Conservation (phyloP, 2,113 vertebrate genomes). For the Prochilodus magdalenae region DNA sequence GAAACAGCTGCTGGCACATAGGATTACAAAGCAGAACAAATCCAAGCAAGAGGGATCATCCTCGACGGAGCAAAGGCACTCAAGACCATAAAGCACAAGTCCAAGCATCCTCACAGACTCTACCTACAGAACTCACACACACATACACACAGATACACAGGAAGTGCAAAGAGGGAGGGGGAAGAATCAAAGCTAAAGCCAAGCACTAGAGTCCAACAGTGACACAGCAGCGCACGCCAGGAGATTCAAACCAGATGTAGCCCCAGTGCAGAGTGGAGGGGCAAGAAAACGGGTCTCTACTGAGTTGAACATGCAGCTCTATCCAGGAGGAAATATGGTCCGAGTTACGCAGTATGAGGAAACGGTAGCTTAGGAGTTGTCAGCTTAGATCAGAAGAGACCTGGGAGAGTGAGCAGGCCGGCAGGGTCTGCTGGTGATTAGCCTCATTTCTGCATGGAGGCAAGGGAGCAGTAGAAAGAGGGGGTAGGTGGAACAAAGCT, state of each 20-base stretch:
- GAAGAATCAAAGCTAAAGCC: conserved; percentile 65
- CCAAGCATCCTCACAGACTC: conserved; percentile 14
- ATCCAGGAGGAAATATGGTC: conserved; percentile 79
- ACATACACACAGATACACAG: conserved; percentile 47
- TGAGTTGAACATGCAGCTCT: conserved; percentile 63
- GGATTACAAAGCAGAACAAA: conserved; percentile 38
- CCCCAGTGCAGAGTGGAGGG: not conserved
- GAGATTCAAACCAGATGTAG: conserved; percentile 86
- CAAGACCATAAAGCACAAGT: conserved; percentile 47
- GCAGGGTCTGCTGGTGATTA: conserved; percentile 32
- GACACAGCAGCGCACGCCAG: conserved; percentile 77
- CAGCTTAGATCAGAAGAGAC: conserved; percentile 81
- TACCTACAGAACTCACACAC: conserved; percentile 39
- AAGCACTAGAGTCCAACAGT: conserved; percentile 72
- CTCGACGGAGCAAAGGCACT: conserved; percentile 39
- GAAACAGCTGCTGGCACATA: conserved; percentile 42
- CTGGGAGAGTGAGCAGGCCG: conserved; percentile 39
- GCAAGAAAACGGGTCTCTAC: conserved; percentile 40
- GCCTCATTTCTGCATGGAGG: conserved; percentile 51
- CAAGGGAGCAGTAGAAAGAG: conserved; percentile 27
- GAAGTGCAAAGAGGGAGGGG: conserved; percentile 58
- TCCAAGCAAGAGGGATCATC: conserved; percentile 40
- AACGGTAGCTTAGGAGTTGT: conserved; percentile 88
- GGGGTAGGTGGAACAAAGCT: conserved; percentile 56
- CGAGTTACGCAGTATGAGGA: conserved; percentile 84